Evolutionary conservation across 1,140 invertebrate genomes (phyloP), one percentile per base, ranked within the genome.

Genomic region (Archivesica marissinica): DNA sequence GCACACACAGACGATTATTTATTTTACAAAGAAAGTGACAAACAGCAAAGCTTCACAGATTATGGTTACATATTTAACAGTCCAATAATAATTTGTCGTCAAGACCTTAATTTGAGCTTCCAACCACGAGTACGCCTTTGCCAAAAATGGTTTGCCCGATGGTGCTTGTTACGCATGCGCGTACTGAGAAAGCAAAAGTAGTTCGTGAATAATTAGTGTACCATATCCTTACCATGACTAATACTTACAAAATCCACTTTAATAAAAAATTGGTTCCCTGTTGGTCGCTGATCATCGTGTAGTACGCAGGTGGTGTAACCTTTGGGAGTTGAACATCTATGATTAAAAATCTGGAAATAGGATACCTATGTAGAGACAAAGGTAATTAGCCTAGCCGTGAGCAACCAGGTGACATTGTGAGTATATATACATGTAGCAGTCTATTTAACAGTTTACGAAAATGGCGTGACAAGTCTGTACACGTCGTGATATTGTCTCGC

Each of bases 271-370:
- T 44, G 28, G 68, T 47, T 72, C 23, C 41, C 68, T 25, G 39
- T 33, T 47, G 28, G n/a, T 15, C 23, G 68, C 20, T 15, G 68
- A 72, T 23, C 4, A 72, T 72, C 68, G 28, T 50, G 68, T 1
- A 17, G 25, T 28, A 20, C 50, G 4, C 3, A 1, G 39, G n/a
- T 20, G 38, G 17, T 30, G 68, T 52, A 72, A 41, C 68, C 50
- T 72, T 59, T 59, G n/a, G 61, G 25, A 44, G 68, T 50, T 50
- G 68, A 72, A 50, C 68, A 50, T 72, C 68, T 50, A 72, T 72
- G 68, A 72, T 72, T 72, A 50, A 72, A 72, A 9, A 72, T 72
- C 68, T 72, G 68, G 41, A 72, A 72, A 72, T 72, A 72, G 68
- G 11, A 72, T 50, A 72, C 68, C 68, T 72, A 33, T 50, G 68